phyloP scores from a whole-genome alignment of 37 sponge, comb jelly and placozoan genomes.

The Theonella swinhoei region DNA sequence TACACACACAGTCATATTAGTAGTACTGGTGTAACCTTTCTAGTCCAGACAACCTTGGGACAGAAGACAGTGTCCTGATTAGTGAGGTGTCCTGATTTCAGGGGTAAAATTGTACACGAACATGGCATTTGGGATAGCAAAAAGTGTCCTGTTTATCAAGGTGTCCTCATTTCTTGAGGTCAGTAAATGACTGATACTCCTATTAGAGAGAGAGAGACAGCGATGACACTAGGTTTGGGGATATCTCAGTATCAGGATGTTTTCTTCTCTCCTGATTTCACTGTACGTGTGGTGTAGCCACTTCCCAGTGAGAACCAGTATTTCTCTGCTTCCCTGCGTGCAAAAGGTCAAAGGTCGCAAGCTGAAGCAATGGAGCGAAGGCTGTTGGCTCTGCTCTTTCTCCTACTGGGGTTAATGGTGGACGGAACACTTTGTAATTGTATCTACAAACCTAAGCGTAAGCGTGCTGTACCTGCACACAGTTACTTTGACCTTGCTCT shows the following conservation, averaged over 20 bases:
- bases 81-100: too few relatives aligned
- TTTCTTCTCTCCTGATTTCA: background rate
- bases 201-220: slow-evolving; percentile 13
- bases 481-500: background rate
- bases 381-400: background rate
- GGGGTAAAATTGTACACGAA: too few relatives aligned
- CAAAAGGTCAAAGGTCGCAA: background rate
- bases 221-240: too few relatives aligned
- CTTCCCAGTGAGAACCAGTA: background rate
- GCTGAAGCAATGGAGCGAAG: background rate
- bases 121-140: too few relatives aligned
- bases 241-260: background rate
- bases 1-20: too few relatives aligned
- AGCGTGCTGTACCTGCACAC: background rate
- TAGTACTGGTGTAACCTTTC: too few relatives aligned
- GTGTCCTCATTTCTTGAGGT: slow-evolving; percentile 94
- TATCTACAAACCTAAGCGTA: background rate
- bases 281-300: too few relatives aligned
- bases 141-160: slow-evolving; percentile 86
- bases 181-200: slow-evolving; percentile 99
- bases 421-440: background rate
- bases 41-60: too few relatives aligned
- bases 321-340: background rate
- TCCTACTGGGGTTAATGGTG: background rate
- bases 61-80: too few relatives aligned